Conservation (phyloP, 1,140 invertebrate species). For the Diabrotica virgifera region DNA sequence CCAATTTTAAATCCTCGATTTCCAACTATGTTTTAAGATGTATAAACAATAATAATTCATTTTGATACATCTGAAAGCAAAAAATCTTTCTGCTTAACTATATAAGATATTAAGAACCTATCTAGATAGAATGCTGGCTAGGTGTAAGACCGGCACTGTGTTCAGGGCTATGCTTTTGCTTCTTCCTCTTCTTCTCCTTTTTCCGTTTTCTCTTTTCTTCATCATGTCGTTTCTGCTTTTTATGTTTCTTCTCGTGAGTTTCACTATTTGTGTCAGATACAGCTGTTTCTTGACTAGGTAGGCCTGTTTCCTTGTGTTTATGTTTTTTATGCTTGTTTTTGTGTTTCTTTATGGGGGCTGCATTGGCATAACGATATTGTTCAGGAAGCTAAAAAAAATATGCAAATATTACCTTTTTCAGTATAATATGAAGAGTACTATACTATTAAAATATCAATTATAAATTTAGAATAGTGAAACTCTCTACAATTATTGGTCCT, state of each 20-base stretch:
- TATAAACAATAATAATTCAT: neutral
- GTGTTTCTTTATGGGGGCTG: slow-evolving; percentile 87
- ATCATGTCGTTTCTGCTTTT: slow-evolving; percentile 91
- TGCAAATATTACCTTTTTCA: no score
- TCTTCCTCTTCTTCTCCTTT: slow-evolving; percentile 94
- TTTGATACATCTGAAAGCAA: slow-evolving; percentile 6
- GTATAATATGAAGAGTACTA: no score
- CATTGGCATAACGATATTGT: slow-evolving; percentile 91
- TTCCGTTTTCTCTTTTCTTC: slow-evolving; percentile 94
- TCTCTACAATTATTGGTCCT: no score
- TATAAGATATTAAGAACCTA: neutral
- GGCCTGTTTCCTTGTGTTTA: slow-evolving; percentile 82
- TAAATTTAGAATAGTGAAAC: no score
- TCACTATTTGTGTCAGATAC: slow-evolving; percentile 68
- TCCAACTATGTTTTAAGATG: neutral
- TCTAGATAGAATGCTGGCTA: slow-evolving; percentile 57
- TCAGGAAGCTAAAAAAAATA: slow-evolving; percentile 76
- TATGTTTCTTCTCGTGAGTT: slow-evolving; percentile 92
- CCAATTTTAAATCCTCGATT: neutral
- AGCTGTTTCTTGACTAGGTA: slow-evolving; percentile 67
- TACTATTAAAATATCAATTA: no score
- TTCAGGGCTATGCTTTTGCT: slow-evolving; percentile 89
- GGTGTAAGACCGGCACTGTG: slow-evolving; percentile 70
- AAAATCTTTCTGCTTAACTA: neutral
- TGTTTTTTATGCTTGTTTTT: slow-evolving; percentile 95